phyloP scores from a whole-genome alignment of 2,888 invertebrate genomes.

The Plebejus anna region DNA sequence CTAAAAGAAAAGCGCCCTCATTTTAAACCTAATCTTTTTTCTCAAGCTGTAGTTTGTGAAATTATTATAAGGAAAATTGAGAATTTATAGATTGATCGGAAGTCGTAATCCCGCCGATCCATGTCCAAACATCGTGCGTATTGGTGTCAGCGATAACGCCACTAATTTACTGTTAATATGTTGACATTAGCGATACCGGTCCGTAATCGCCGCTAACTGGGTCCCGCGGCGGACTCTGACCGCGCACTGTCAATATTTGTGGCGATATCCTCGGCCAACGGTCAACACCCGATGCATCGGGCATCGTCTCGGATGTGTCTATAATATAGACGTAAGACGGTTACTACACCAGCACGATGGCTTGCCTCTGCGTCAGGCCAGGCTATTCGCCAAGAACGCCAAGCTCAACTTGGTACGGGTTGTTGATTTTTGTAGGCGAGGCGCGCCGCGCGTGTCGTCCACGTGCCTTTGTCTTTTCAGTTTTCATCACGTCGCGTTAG shows the following conservation, averaged over 20 bases:
- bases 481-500: too few relatives aligned
- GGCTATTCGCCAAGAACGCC: neutral
- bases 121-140: conserved; percentile 26
- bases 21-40: too few relatives aligned
- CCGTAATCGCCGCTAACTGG: conserved; percentile 20
- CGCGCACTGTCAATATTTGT: conserved; percentile 27
- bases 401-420: neutral
- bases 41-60: too few relatives aligned
- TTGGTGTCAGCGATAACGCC: conserved; percentile 22
- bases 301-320: neutral
- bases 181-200: conserved; percentile 31
- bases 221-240: conserved; percentile 27
- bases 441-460: too few relatives aligned
- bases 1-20: too few relatives aligned
- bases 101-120: conserved; percentile 10
- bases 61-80: neutral
- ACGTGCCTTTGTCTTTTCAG: too few relatives aligned
- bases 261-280: conserved; percentile 7
- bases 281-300: neutral
- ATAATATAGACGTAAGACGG: neutral
- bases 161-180: conserved; percentile 31
- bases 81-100: neutral
- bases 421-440: neutral
- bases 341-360: neutral
- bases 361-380: too few relatives aligned